A percentile compares a stretch with the other conserved stretches of the same genome.
Conservation (phyloP, 2,113 vertebrate species). For the Vimba vimba region DNA sequence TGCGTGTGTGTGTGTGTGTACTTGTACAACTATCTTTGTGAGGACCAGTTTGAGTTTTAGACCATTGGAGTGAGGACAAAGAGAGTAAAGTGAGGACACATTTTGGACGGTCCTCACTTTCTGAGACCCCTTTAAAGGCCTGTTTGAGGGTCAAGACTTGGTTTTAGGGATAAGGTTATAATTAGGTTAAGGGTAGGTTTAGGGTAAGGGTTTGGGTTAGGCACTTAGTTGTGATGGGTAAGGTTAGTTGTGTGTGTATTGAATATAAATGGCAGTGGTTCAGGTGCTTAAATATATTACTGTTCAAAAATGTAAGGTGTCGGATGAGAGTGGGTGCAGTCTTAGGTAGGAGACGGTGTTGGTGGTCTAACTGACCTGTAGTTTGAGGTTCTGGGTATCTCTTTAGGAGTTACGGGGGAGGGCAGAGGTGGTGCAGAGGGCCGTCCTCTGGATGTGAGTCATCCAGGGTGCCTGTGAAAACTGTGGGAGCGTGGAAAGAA, state of each 20-base stretch:
- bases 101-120: too few relatives aligned
- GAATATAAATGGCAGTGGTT: neutral
- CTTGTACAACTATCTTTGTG: too few relatives aligned
- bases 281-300: neutral
- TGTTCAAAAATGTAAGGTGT: neutral
- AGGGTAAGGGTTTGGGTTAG: too few relatives aligned
- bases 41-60: too few relatives aligned
- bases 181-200: too few relatives aligned
- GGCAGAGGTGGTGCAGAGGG: constrained; percentile 73
- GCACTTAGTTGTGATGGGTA: too few relatives aligned
- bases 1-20: neutral
- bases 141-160: too few relatives aligned
- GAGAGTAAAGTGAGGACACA: too few relatives aligned
- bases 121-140: too few relatives aligned
- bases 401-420: constrained; percentile 72
- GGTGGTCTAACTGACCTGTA: constrained; percentile 44
- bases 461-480: constrained; percentile 74
- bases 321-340: constrained; percentile 19
- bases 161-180: too few relatives aligned
- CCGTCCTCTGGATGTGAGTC: constrained; percentile 71
- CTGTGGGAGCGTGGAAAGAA: constrained; percentile 78
- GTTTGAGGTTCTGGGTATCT: constrained; percentile 54
- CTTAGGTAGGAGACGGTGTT: constrained; percentile 28
- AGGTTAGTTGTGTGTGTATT: too few relatives aligned
- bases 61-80: too few relatives aligned